A percentile compares a stretch with the other conserved stretches of the same genome.
Conservation (phyloP, 1,140 invertebrate genomes). For the Oryctes rhinoceros region DNA sequence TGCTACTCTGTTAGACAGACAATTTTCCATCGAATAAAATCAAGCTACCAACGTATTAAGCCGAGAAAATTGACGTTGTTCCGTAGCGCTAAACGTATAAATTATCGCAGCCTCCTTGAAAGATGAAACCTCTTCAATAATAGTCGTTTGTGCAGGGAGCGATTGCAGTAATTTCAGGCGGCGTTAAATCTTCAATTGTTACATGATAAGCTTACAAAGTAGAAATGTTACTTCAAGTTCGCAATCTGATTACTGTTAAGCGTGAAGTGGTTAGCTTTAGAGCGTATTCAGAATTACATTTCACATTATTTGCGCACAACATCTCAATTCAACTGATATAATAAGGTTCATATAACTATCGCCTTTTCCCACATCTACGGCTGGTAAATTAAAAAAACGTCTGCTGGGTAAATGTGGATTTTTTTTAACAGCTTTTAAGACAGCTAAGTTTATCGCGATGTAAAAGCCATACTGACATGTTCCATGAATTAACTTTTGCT, state of each 20-base stretch:
- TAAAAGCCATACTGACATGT: too few relatives aligned
- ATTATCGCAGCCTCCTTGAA: background rate
- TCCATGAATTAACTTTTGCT: too few relatives aligned
- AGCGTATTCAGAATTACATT: background rate
- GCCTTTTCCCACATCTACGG: background rate
- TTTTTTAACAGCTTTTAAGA: too few relatives aligned
- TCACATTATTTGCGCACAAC: background rate
- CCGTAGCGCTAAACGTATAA: background rate
- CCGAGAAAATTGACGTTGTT: background rate
- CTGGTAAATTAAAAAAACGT: background rate
- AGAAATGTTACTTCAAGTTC: background rate
- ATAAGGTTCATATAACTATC: background rate
- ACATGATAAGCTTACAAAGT: background rate
- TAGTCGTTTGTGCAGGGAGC: background rate
- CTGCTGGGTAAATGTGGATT: too few relatives aligned
- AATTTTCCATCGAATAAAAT: background rate
- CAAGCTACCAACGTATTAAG: background rate
- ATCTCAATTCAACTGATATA: background rate
- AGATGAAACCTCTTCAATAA: slow-evolving; percentile 10
- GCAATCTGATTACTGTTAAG: background rate
- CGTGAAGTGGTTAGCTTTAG: background rate
- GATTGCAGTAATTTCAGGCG: too few relatives aligned
- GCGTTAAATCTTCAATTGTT: too few relatives aligned
- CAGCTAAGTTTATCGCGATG: too few relatives aligned
- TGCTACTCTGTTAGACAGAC: background rate